Conservation (phyloP, 2,797 vertebrate genomes). For the Falco berigora region DNA sequence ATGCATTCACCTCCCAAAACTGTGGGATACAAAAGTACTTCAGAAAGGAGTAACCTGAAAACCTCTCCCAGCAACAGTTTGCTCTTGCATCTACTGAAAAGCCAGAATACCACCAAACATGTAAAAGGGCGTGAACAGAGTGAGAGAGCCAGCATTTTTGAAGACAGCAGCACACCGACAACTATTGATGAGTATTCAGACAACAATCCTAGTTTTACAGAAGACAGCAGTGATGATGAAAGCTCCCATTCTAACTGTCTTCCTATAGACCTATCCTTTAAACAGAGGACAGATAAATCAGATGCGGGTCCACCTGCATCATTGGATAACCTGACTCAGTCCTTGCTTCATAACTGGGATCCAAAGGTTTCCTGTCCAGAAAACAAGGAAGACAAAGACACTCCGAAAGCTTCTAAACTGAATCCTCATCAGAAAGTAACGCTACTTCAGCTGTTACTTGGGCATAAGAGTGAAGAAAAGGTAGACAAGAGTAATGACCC, state of each 20-base stretch:
- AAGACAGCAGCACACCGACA: conserved; percentile 84
- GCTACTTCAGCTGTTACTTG: conserved; percentile 93
- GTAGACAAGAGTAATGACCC: conserved; percentile 75
- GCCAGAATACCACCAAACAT: conserved; percentile 87
- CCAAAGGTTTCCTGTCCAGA: conserved; percentile 83
- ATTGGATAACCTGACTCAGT: conserved; percentile 90
- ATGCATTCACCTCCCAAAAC: conserved; percentile 74
- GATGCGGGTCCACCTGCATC: conserved; percentile 73
- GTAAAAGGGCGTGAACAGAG: conserved; percentile 82
- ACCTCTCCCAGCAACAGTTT: conserved; percentile 92
- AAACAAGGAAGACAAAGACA: conserved; percentile 78
- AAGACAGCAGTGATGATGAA: conserved; percentile 94
- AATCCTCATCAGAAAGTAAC: conserved; percentile 95
- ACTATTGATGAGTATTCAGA: conserved; percentile 90
- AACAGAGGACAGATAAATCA: conserved; percentile 78
- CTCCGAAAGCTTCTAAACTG: conserved; percentile 80
- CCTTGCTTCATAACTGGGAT: conserved; percentile 92
- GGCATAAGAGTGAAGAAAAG: conserved; percentile 88
- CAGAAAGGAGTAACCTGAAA: conserved; percentile 81
- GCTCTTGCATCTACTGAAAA: conserved; percentile 93
- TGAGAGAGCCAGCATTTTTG: conserved; percentile 79
- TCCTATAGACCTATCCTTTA: conserved; percentile 96
- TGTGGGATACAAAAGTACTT: conserved; percentile 80
- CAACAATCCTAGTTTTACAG: conserved; percentile 88
- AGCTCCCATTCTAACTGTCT: conserved; percentile 93